Base-by-base conservation (phyloP, 2,888 invertebrate genomes). In the Phorcus lineatus region DNA sequence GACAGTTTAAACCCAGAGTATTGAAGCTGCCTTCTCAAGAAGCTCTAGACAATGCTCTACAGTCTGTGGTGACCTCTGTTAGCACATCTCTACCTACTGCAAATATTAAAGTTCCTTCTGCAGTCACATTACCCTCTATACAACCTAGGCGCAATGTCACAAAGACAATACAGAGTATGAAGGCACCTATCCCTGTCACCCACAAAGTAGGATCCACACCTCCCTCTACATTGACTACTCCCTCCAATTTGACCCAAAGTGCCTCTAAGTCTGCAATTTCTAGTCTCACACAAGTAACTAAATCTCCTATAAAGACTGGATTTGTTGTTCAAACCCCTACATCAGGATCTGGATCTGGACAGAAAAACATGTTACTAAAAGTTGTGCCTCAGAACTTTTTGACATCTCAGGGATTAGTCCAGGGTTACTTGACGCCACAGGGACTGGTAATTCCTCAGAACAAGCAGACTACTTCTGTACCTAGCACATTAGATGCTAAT, bases 11-110 rank as follows among this genome's bases (percentile, higher is more conserved):
- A 40, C 70, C 70, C 36, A 28, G 70, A n/a, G 70, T 70, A 2
- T 17, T 54, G 53, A 55, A 55, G 19, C 53, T 54, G 9, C 31
- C 55, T 2, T 31, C 53, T 16, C 76, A 76, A 55, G 53, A 53
- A 31, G 55, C 70, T 16, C 79, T 83, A 57, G 81, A 83, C 62
- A 76, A 77, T 28, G 83, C 89, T 6, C 84, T 91, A 1, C 88
- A 90, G 78, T 85, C 88, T 2, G 88, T 90, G 16, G 86, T 90
- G 9, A 87, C 90, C 1, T 83, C 88, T 70, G 88, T 89, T n/a
- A 86, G 84, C 57, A 88, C 90, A n/a, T 87, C 89, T 13, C 83
- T 91, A 17, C 91, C 91, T 7, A 90, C 91, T n/a, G 90, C 88
- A 17, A 86, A 89, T 79, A 89, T 91, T 53, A 91, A 91, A 83